A percentile compares a stretch with the other conserved stretches of the same genome.
Conservation (phyloP, 2,888 invertebrate genomes). For the Tortrix viridana region DNA sequence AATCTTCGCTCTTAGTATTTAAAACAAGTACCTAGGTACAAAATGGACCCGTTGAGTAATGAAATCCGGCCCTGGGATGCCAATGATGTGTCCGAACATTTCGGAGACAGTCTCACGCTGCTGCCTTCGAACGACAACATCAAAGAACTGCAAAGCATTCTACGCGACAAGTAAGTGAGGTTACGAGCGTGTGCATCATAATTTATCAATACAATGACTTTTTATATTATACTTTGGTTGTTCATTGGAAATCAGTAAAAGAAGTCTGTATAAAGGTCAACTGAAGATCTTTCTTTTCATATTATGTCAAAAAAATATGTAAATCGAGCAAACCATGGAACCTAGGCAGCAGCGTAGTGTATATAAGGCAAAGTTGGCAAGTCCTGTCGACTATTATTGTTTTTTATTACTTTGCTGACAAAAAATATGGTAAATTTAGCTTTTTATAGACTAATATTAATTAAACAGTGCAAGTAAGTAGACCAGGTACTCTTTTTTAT, state of each 20-base stretch:
- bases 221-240: neutral
- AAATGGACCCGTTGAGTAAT: slow-evolving; percentile 72
- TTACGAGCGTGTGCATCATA: slow-evolving; percentile 46
- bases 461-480: no score
- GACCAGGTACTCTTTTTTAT: no score
- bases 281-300: neutral
- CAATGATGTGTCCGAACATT: slow-evolving; percentile 81
- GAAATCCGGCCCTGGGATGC: slow-evolving; percentile 75
- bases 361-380: no score
- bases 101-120: slow-evolving; percentile 88
- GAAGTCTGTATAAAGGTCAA: neutral
- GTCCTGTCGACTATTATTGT: no score
- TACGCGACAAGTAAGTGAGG: slow-evolving; percentile 91
- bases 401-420: no score
- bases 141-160: slow-evolving; percentile 93
- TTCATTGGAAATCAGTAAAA: neutral
- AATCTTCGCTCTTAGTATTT: slow-evolving; percentile 4
- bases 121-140: slow-evolving; percentile 91
- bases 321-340: no score
- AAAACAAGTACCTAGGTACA: neutral
- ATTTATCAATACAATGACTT: neutral
- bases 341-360: no score
- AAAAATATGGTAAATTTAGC: no score
- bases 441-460: no score
- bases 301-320: no score